phyloP scores from a whole-genome alignment of 2,113 vertebrate genomes.

The Caranx ignobilis region DNA sequence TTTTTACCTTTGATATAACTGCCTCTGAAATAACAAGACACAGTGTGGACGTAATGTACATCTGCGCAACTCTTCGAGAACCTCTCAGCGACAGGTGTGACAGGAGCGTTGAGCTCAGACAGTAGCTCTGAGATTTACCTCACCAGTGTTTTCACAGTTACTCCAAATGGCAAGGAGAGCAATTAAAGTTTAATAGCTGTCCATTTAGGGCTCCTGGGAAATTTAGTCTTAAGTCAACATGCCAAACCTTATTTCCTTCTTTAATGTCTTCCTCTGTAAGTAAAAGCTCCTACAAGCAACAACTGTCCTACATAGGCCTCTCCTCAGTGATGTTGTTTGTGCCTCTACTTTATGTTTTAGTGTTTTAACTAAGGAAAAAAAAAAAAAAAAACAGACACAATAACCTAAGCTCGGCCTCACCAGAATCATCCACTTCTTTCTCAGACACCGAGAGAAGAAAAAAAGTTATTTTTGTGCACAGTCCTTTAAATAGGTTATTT shows the following conservation, averaged over 20 bases:
- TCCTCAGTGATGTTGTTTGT: slow-evolving; percentile 12
- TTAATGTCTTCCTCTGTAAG: slow-evolving; percentile 58
- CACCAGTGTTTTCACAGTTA: slow-evolving; percentile 51
- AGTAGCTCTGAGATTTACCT: slow-evolving; percentile 43
- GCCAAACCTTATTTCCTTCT: slow-evolving; percentile 80
- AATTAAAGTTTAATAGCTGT: slow-evolving; percentile 82
- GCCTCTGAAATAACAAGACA: slow-evolving; percentile 7
- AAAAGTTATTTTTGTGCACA: slow-evolving; percentile 66
- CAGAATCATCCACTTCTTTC: slow-evolving; percentile 53
- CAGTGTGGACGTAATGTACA: neutral
- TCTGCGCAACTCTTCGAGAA: neutral
- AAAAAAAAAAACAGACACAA: neutral
- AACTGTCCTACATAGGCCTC: slow-evolving; percentile 10
- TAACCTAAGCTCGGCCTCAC: slow-evolving; percentile 18
- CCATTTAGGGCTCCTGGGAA: slow-evolving; percentile 72
- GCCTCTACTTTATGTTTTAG: slow-evolving; percentile 8
- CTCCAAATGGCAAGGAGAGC: slow-evolving; percentile 57
- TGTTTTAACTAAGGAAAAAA: neutral
- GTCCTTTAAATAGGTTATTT: slow-evolving; percentile 69
- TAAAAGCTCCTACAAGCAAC: slow-evolving; percentile 45
- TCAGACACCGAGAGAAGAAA: slow-evolving; percentile 43
- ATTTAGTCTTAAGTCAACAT: slow-evolving; percentile 80
- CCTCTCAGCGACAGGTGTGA: slow-evolving; percentile 62
- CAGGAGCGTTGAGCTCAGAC: neutral
- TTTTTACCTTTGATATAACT: slow-evolving; percentile 34